These are phyloP conservation scores for Siniperca knerii DNA, from an alignment of 2,113 vertebrate genomes.

Conservation along the genomic window DNA sequence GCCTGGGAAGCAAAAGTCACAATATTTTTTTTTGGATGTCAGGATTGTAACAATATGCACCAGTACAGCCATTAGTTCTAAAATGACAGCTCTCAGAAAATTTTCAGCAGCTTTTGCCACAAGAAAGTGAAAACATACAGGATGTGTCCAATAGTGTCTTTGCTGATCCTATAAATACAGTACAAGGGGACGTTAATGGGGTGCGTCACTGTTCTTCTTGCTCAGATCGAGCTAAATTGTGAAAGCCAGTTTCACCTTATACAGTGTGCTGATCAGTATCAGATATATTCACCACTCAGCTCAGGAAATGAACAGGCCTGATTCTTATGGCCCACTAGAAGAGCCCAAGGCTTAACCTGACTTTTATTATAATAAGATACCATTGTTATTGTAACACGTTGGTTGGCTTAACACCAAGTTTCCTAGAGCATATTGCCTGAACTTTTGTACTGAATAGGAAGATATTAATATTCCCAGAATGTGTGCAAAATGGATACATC, in stretches of 20 bases:
- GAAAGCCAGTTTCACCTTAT: neutral
- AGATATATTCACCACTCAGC: neutral
- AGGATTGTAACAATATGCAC: too few relatives aligned
- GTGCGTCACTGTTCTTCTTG: neutral
- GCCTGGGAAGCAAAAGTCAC: neutral
- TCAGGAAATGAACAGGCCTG: slow-evolving; percentile 1
- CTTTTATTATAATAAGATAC: slow-evolving; percentile 4
- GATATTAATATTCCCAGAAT: neutral
- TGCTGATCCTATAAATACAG: too few relatives aligned
- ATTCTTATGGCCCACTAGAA: neutral
- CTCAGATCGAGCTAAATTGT: neutral
- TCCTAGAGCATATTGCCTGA: neutral
- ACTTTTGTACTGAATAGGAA: neutral
- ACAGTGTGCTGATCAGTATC: neutral
- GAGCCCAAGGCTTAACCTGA: neutral
- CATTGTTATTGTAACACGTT: neutral
- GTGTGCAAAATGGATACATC: neutral
- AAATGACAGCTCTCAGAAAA: too few relatives aligned
- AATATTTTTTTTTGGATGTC: too few relatives aligned
- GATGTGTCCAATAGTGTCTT: too few relatives aligned
- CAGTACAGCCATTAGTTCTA: too few relatives aligned
- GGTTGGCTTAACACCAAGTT: neutral
- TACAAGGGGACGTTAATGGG: too few relatives aligned
- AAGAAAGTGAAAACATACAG: too few relatives aligned
- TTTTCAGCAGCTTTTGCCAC: too few relatives aligned